Percentiles rank a stretch among this genome's conserved stretches.
These are phyloP conservation scores for Ormyrus pomaceus DNA, from an alignment of 2,888 invertebrate genomes.

Conservation along the genomic window DNA sequence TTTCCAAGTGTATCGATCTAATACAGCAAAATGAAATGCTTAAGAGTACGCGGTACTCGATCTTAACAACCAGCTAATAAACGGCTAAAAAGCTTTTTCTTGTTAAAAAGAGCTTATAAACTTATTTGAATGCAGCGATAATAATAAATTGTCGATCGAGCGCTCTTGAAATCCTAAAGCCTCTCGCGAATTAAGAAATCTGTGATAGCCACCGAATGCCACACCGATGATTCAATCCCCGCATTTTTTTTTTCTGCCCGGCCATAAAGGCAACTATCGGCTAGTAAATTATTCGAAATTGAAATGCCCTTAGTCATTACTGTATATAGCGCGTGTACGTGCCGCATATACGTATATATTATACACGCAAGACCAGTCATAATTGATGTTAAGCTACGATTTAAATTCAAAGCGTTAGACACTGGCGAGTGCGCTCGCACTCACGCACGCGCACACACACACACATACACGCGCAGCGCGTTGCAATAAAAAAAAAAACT, in stretches of 20 bases:
- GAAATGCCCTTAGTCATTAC: conserved; percentile 39
- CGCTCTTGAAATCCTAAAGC: no score
- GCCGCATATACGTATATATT: not conserved
- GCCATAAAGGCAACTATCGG: conserved; percentile 7
- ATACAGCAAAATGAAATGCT: no score
- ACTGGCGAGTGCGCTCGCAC: not conserved
- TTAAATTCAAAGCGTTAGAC: conserved; percentile 23
- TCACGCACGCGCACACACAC: not conserved
- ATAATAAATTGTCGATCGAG: no score
- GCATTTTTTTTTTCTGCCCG: not conserved
- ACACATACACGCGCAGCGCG: not conserved
- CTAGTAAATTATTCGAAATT: conserved; percentile 38
- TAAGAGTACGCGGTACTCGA: no score
- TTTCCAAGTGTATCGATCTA: no score
- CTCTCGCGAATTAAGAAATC: no score
- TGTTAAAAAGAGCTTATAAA: no score
- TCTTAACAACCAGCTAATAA: no score
- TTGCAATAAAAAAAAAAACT: not conserved
- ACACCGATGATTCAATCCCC: not conserved
- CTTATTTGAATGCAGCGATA: no score
- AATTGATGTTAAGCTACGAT: conserved; percentile 39
- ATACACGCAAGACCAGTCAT: conserved; percentile 1
- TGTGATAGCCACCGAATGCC: no score
- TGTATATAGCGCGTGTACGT: not conserved
- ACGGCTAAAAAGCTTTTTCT: no score